A percentile compares a stretch with the other conserved stretches of the same genome.
Conservation (phyloP, 1,140 invertebrate species). For the Oedothorax gibbosus region DNA sequence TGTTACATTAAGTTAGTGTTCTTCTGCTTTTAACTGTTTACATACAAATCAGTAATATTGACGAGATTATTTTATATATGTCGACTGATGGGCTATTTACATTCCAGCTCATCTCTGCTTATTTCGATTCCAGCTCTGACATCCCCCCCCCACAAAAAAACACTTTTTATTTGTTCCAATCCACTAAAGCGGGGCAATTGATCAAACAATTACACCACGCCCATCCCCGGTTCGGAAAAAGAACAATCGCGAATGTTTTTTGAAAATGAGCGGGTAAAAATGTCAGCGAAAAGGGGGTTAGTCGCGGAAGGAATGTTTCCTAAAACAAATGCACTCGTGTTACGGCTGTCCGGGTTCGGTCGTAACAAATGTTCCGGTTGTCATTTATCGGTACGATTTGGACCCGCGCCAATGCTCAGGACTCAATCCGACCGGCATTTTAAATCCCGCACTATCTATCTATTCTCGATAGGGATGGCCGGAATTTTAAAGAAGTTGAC, state of each 20-base stretch:
- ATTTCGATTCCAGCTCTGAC: too few species aligned
- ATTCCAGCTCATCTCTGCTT: too few species aligned
- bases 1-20: too few species aligned
- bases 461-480: slow-evolving; percentile 8
- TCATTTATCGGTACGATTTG: slow-evolving; percentile 58
- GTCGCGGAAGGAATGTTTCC: not conserved
- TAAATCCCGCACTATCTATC: slow-evolving; percentile 51
- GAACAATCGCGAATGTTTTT: slow-evolving; percentile 38
- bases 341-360: slow-evolving; percentile 38
- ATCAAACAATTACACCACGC: slow-evolving; percentile 55
- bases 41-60: too few species aligned
- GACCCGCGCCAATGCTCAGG: slow-evolving; percentile 31
- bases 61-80: too few species aligned
- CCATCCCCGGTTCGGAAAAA: slow-evolving; percentile 8
- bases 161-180: slow-evolving; percentile 7
- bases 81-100: too few species aligned
- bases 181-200: slow-evolving; percentile 43
- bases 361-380: slow-evolving; percentile 57
- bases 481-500: too few species aligned
- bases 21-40: too few species aligned
- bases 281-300: not conserved
- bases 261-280: slow-evolving; percentile 51
- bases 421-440: slow-evolving; percentile 51
- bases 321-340: slow-evolving; percentile 51
- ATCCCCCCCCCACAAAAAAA: not conserved